Evolutionary conservation across 2,113 vertebrate species (phyloP).

Genomic region (Dasyprocta punctata): DNA sequence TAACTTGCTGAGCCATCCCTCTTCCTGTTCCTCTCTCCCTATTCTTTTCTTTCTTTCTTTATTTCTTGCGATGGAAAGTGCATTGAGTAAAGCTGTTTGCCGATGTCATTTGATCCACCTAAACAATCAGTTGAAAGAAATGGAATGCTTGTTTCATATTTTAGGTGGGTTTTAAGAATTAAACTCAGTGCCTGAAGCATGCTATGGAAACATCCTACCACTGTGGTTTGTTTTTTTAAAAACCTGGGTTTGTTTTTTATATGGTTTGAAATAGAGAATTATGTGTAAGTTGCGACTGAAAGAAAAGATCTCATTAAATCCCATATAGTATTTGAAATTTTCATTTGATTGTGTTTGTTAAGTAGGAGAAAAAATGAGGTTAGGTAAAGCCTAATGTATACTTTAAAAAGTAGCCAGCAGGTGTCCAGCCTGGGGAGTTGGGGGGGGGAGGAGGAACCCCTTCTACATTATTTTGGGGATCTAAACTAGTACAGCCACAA

Average conservation of each 20-base stretch:
- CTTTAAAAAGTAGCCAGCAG: not conserved
- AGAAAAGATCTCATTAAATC: slow-evolving; percentile 27
- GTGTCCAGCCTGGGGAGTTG: not conserved
- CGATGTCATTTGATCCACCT: slow-evolving; percentile 39
- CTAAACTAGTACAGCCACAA: not conserved
- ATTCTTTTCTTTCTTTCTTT: slow-evolving; percentile 16
- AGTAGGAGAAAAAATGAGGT: not conserved
- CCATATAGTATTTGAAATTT: not conserved
- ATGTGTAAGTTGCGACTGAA: slow-evolving; percentile 13
- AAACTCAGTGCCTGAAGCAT: not conserved
- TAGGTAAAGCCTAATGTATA: not conserved
- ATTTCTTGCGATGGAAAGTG: slow-evolving; percentile 47
- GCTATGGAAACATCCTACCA: not conserved
- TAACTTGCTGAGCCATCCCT: not conserved
- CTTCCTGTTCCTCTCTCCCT: not conserved
- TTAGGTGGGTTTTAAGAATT: not conserved
- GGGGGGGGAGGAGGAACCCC: not conserved
- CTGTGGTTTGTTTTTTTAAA: slow-evolving; percentile 50
- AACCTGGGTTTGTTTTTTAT: slow-evolving; percentile 42
- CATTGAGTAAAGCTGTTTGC: not conserved
- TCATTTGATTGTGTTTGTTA: slow-evolving; percentile 29
- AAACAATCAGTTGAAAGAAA: not conserved
- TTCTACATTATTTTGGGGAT: not conserved
- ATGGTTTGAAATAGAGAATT: slow-evolving; percentile 29
- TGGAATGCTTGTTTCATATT: not conserved